Conservation (phyloP, 2,888 invertebrate genomes). For the Trachelus iudaicus region DNA sequence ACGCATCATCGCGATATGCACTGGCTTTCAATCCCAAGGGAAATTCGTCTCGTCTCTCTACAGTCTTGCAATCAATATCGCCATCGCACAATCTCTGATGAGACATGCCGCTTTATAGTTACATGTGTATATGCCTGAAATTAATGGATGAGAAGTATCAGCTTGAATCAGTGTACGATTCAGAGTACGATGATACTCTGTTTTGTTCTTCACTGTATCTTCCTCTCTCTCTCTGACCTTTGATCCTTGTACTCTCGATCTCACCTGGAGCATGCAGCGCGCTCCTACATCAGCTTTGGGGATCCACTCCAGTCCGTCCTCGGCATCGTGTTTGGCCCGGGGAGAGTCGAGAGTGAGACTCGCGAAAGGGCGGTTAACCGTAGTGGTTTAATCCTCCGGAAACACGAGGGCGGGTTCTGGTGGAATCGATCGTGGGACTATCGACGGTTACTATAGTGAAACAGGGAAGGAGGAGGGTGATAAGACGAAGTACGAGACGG, state of each 20-base stretch:
- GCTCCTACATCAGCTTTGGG: background rate
- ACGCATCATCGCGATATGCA: slow-evolving; percentile 21
- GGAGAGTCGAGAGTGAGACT: background rate
- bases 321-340: background rate
- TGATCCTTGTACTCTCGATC: background rate
- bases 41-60: background rate
- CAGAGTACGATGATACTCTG: background rate
- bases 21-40: background rate
- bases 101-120: background rate
- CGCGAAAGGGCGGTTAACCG: background rate
- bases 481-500: background rate
- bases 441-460: background rate
- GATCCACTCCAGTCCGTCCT: background rate
- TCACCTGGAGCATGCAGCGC: background rate
- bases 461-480: background rate
- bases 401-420: background rate
- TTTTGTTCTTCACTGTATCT: background rate
- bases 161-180: no score
- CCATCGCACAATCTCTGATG: background rate
- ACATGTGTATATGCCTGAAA: background rate
- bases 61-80: background rate
- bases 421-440: background rate
- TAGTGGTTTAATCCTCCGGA: background rate
- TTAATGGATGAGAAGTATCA: no score
- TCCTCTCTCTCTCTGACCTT: background rate